Evolutionary conservation across 2,888 invertebrate genomes (phyloP), one percentile per base, ranked within the genome.

Genomic region (Chymomyza procnemis): DNA sequence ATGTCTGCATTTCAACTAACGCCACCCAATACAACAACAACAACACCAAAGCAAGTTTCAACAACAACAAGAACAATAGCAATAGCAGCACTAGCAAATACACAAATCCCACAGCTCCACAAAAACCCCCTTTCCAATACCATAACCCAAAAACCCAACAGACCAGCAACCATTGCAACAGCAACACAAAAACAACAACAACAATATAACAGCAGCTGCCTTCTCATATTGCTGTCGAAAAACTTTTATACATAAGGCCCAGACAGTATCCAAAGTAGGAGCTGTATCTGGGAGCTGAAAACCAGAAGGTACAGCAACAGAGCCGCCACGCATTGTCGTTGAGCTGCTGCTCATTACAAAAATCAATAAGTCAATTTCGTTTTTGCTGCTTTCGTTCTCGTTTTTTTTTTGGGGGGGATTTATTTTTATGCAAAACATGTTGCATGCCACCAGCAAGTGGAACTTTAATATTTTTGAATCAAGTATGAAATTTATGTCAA

Each of bases 1-100:
- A 73, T 83, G 85, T 81, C 81, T 81, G 81, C 85, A 81, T 85
- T 81, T 85, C 81, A 76, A 78, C 81, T 80, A 76, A 80, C 61
- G 69, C 72, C 75, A 67, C 76, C 79, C 76, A 79, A 78, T 58
- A 80, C 75, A 83, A 70, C 75, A 68, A 71, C 58, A 71, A 48
- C 67, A 73, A 62, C 72, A 64, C 58, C 63, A 73, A 55, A 41
- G 34, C 34, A 41, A 41, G 12, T 41, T 12, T n/a, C 76, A 67
- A 70, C 61, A 70, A 50, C 70, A 73, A 61, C 72, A 64, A 58
- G 63, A 74, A 55, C 54, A 77, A 68, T 58, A 73, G 73, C 61
- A 62, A 57, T 54, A 48, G 41, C 54, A 58, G 9, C 60, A 55
- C 22, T 21, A 54, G 47, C 56, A 18, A 48, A 61, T 61, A 54